Base-by-base conservation (phyloP, 2,113 vertebrate genomes). In the Lynx canadensis region DNA sequence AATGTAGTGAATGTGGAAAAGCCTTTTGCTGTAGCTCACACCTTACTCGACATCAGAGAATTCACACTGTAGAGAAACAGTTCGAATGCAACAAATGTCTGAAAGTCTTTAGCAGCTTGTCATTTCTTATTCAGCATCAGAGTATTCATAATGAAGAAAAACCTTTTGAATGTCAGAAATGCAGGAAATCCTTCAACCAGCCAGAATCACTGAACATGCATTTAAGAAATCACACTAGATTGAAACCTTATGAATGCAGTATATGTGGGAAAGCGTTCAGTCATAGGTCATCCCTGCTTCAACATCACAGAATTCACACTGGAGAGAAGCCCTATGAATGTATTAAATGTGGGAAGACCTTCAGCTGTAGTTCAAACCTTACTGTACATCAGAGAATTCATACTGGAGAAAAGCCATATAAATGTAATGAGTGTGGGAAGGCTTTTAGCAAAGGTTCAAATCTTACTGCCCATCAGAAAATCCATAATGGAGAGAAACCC, bases 351-450 rank as follows among this genome's bases (percentile, higher is more conserved):
- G 91, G 96, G 21, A 98, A 97, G 74, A 89, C 82, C 65, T 98
- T 98, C 74, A 95, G 98, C 4, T 98, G 98, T 79, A 99, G 99
- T 82, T 98, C 98, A 41, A 98, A 98, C 80, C 98, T 99, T 63
- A 98, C 98, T 96, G 98, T 98, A 55, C 99, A 99, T 50, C 98
- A 99, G 78, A 97, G 98, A 89, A 98, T 98, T 87, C 99, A 99
- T 94, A 99, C 99, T 1, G 98, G 98, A 65, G 98, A 99, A 89
- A 99, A 99, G 94, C 99, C 98, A 0, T 99, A 98, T 97, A 97
- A 98, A 13, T 99, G 99, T 97, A 98, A 97, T 71, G 98, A 99
- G 91, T 99, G 99, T 66, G 98, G 98, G 79, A 99, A 99, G 83
- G 97, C 98, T 29, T 99, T 99, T 83, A 98, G 98, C 68, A 99